Percentiles rank a stretch among this genome's conserved stretches.
Conservation (phyloP, 2,888 invertebrate genomes). For the Caradrina kadenii region DNA sequence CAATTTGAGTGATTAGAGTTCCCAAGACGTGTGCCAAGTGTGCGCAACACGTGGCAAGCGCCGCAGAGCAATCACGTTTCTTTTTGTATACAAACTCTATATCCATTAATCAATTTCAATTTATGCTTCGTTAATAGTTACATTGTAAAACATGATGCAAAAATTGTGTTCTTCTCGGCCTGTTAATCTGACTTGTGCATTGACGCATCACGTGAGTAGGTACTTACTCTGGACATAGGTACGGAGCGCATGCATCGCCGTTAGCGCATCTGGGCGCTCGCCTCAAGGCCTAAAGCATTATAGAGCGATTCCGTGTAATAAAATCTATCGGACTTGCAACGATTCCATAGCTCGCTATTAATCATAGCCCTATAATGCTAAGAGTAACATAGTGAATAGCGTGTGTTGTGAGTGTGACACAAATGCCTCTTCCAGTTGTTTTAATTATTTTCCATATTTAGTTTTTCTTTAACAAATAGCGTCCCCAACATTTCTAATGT, state of each 20-base stretch:
- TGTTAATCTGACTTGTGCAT: not conserved
- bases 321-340: slow-evolving; percentile 5
- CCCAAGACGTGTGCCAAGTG: too few relatives aligned
- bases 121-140: not conserved
- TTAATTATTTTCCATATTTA: too few relatives aligned
- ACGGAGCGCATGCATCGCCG: not conserved
- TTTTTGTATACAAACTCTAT: not conserved
- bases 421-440: too few relatives aligned
- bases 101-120: not conserved
- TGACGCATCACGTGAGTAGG: not conserved
- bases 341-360: not conserved
- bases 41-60: not conserved
- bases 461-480: too few relatives aligned
- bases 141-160: not conserved
- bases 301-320: not conserved
- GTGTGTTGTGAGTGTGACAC: too few relatives aligned
- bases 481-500: too few relatives aligned
- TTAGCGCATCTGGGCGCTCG: not conserved
- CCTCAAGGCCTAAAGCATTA: not conserved
- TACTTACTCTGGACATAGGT: not conserved
- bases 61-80: not conserved
- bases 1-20: not conserved
- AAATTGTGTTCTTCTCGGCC: not conserved
- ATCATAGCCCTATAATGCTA: too few relatives aligned
- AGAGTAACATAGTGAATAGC: too few relatives aligned